These are phyloP conservation scores for Polymixis lichenea DNA, from an alignment of 2,888 invertebrate genomes.

Conservation along the genomic window DNA sequence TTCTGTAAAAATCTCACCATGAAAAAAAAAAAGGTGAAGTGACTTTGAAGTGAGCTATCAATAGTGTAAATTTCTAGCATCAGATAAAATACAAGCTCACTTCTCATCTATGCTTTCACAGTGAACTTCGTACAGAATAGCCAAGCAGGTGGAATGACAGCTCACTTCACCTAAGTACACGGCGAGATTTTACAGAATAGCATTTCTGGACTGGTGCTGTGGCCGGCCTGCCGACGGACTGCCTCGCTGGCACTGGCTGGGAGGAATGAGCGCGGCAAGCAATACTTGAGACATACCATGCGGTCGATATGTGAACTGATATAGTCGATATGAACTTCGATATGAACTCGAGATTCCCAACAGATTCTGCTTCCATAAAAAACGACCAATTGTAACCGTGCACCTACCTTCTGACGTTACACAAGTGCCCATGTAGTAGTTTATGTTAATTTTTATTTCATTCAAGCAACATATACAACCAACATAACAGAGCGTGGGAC, in stretches of 20 bases:
- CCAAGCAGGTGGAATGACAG: too few species aligned
- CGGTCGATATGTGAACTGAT: constrained; percentile 54
- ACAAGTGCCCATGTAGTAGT: not conserved
- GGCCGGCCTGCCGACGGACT: not conserved
- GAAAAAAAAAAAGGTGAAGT: too few species aligned
- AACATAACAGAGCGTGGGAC: not conserved
- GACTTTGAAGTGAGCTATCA: too few species aligned
- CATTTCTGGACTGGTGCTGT: not conserved
- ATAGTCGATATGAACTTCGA: constrained; percentile 44
- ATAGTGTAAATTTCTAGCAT: too few species aligned
- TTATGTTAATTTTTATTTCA: not conserved
- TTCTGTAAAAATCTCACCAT: too few species aligned
- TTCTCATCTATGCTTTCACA: too few species aligned
- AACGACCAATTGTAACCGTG: not conserved
- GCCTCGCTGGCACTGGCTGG: not conserved
- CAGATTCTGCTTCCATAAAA: constrained; percentile 23
- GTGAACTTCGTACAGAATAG: too few species aligned
- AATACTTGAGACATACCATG: not conserved
- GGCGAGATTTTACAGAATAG: too few species aligned
- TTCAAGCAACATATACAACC: not conserved
- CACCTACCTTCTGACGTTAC: not conserved
- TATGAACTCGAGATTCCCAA: constrained; percentile 25
- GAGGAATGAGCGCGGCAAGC: not conserved
- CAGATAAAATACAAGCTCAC: too few species aligned
- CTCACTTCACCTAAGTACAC: too few species aligned